These are phyloP conservation scores for Microcebus ravelobensis DNA, from an alignment of 2,113 vertebrate genomes.

Conservation along the genomic window DNA sequence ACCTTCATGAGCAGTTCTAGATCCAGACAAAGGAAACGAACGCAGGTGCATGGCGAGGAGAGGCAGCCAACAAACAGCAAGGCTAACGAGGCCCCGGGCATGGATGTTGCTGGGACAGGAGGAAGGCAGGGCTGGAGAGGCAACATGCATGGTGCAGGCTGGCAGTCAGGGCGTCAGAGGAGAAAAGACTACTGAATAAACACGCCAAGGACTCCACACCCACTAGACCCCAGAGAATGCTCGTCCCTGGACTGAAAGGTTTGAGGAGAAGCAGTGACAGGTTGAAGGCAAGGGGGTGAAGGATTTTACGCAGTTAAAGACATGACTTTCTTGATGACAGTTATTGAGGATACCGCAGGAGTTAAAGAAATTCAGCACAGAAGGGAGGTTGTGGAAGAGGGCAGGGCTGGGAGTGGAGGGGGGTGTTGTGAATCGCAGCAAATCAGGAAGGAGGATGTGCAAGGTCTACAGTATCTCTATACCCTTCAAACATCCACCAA, in stretches of 20 bases:
- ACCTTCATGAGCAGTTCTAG: neutral
- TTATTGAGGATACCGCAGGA: neutral
- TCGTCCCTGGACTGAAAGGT: neutral
- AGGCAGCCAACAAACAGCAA: neutral
- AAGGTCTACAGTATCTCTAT: neutral
- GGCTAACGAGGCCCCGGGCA: too few relatives aligned
- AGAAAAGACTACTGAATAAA: neutral
- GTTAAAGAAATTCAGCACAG: neutral
- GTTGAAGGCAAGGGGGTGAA: neutral
- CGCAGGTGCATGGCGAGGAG: too few relatives aligned
- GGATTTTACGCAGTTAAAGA: neutral
- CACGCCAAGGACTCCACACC: neutral
- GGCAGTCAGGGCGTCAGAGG: neutral
- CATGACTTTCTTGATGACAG: neutral
- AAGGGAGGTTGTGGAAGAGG: neutral
- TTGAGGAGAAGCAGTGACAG: neutral
- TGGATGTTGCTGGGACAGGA: accelerated
- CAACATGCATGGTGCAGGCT: neutral
- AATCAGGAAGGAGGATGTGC: neutral
- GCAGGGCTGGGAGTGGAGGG: accelerated
- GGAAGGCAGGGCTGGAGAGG: neutral
- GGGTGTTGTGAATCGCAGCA: accelerated
- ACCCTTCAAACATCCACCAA: neutral
- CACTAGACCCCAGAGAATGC: neutral
- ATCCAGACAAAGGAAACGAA: neutral